Percentiles rank a stretch among this genome's conserved stretches.
Conservation (phyloP, 2,113 vertebrate species). For the Stictonetta naevosa region DNA sequence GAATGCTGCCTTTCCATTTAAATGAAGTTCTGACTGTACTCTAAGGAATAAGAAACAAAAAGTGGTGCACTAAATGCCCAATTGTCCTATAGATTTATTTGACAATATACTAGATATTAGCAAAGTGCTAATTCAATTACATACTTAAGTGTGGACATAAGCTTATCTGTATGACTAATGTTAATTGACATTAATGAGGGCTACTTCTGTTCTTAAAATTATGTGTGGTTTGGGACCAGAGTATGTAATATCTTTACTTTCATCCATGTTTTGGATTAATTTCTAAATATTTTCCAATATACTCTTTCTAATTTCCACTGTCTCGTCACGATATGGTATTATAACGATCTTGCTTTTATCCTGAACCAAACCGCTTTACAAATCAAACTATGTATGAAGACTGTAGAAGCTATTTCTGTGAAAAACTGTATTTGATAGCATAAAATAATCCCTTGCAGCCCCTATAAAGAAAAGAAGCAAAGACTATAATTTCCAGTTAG, state of each 20-base stretch:
- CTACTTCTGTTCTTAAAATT: neutral
- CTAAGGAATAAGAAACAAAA: conserved; percentile 6
- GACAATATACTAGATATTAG: neutral
- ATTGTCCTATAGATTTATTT: neutral
- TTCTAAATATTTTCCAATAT: neutral
- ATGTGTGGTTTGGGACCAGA: neutral
- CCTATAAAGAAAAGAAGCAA: neutral
- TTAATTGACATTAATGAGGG: neutral
- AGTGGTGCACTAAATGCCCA: neutral
- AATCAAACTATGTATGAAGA: neutral
- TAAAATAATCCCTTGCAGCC: neutral
- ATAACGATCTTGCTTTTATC: neutral
- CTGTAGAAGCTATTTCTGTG: neutral
- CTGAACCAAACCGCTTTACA: neutral
- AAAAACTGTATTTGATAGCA: neutral
- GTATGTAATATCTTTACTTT: neutral
- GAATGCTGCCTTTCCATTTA: neutral
- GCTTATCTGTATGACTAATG: neutral
- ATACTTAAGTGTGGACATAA: neutral
- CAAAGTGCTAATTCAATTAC: neutral
- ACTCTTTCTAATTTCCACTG: neutral
- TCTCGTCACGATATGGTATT: accelerated
- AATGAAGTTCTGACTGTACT: neutral
- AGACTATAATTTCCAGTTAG: conserved; percentile 8
- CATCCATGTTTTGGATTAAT: neutral